These are phyloP conservation scores for Pycnonotus jocosus DNA, from an alignment of 2,113 vertebrate genomes.

Conservation along the genomic window DNA sequence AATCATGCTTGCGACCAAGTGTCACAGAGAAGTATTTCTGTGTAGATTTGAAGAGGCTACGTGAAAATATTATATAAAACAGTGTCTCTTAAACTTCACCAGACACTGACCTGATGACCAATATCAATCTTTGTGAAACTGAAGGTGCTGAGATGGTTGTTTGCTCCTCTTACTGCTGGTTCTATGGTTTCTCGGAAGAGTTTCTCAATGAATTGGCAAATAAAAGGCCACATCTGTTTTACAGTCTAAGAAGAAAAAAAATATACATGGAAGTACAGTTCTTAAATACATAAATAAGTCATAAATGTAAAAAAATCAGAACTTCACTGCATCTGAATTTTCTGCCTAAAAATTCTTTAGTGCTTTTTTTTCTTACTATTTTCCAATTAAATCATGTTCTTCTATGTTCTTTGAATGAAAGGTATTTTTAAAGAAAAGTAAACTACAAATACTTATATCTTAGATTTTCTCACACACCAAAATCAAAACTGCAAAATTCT, in stretches of 20 bases:
- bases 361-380: not conserved
- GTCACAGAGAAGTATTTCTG: not conserved
- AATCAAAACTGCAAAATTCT: not conserved
- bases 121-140: slow-evolving; percentile 93
- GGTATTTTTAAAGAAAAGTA: accelerated
- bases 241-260: slow-evolving; percentile 78
- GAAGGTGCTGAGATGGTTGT: slow-evolving; percentile 88
- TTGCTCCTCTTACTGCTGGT: slow-evolving; percentile 88
- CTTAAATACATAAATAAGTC: not conserved
- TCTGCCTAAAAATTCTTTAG: not conserved
- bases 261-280: not conserved
- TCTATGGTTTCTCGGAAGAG: slow-evolving; percentile 94
- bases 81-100: not conserved
- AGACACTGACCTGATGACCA: slow-evolving; percentile 86
- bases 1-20: not conserved
- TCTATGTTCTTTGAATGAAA: not conserved
- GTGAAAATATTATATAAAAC: not conserved
- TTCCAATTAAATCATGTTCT: not conserved
- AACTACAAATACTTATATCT: not conserved
- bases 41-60: not conserved
- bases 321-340: not conserved
- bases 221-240: slow-evolving; percentile 98
- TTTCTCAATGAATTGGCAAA: slow-evolving; percentile 96
- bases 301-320: not conserved
- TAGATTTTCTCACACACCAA: not conserved